Base-by-base conservation (phyloP, 2,113 vertebrate genomes). In the Onychostoma macrolepis region DNA sequence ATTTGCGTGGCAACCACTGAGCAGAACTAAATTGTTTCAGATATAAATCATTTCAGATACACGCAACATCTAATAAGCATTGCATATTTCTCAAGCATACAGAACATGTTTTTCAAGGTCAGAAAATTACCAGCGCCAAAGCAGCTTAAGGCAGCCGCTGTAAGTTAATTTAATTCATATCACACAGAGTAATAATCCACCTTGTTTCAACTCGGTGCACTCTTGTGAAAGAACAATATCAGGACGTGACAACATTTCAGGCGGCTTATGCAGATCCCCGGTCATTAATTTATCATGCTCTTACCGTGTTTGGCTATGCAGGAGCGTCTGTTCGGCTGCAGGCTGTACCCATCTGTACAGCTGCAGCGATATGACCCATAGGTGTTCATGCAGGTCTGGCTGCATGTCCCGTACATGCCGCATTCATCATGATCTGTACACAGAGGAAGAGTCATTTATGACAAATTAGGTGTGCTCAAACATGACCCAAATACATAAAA, bases 291-390 rank as follows among this genome's bases (percentile, higher is more conserved):
- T 74, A 69, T 50, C 61, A 11, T 38, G 61, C 83, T 88, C 96
- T 97, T 95, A 99, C 98, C 97, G 91, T 92, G 96, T 97, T 97
- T 97, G 91, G 95, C 96, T 93, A 94, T 97, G 96, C 98, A 99
- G 85, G 97, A 97, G 90, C 91, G 97, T 94, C 95, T 96, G 91
- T 99, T 96, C 11, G 96, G 87, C 91, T 99, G 97, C 86, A 99
- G 94, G 63, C 97, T 88, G 56, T 97, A 99, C 86, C 98, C 98
- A 17, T 99, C 97, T 88, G 96, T 95, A 91, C 98, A 99, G 91
- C 96, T 96, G 93, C 98, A 99, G 33, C 90, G 86, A 89, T 97
- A 99, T 5, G 98, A 98, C 87, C 98, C 98, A 0, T 96, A 94
- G 36, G 95, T 98, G 92, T 99, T 99, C 24, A 84, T 87, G 91